Conservation (phyloP, 1,140 invertebrate species). For the Lanistes nyassanus region DNA sequence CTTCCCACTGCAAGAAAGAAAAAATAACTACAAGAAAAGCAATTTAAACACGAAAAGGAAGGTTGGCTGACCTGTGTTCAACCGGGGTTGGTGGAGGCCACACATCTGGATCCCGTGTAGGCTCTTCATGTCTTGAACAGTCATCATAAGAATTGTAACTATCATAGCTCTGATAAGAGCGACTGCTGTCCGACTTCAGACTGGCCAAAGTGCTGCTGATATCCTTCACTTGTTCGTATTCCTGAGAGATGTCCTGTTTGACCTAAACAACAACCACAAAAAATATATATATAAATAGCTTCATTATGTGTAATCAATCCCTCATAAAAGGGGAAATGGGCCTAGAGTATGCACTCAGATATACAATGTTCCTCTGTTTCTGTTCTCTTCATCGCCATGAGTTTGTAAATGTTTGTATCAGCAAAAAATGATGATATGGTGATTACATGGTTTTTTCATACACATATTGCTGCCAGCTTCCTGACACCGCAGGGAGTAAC, state of each 20-base stretch:
- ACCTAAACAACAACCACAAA: constrained; percentile 71
- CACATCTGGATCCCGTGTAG: constrained; percentile 74
- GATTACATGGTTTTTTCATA: too few species aligned
- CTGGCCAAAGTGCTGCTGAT: constrained; percentile 76
- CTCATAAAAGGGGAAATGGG: too few species aligned
- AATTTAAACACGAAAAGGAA: background rate
- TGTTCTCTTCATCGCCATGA: background rate
- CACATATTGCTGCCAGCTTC: too few species aligned
- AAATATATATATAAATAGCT: background rate
- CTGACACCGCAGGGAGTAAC: too few species aligned
- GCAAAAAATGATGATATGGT: too few species aligned
- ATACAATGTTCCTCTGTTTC: background rate
- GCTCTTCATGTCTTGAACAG: constrained; percentile 71
- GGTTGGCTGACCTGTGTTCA: constrained; percentile 75
- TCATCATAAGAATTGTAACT: constrained; percentile 36
- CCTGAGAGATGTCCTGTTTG: constrained; percentile 87
- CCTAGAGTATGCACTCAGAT: background rate
- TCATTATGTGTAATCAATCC: too few species aligned
- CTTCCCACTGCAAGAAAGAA: too few species aligned
- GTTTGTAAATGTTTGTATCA: too few species aligned
- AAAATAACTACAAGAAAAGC: too few species aligned
- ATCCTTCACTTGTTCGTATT: constrained; percentile 91
- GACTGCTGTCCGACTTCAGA: constrained; percentile 72
- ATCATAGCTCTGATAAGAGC: constrained; percentile 19
- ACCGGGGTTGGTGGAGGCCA: constrained; percentile 90